A percentile compares a stretch with the other conserved stretches of the same genome.
These are phyloP conservation scores for Eupithecia dodoneata DNA, from an alignment of 2,888 invertebrate species.

Conservation along the genomic window DNA sequence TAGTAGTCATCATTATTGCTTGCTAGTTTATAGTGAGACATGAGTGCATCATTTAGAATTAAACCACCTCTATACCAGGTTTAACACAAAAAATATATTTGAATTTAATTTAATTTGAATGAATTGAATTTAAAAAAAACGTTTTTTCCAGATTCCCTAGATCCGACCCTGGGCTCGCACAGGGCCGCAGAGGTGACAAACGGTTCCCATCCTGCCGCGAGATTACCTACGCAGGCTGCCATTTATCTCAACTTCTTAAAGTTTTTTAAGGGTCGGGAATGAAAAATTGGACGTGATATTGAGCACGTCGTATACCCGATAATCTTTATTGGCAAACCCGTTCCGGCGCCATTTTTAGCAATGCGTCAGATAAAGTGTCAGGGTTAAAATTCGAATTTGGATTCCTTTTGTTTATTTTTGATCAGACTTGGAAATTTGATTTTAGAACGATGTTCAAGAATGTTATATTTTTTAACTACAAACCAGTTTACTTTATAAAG, in stretches of 20 bases:
- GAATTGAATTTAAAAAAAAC: too few relatives aligned
- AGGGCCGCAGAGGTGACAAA: conserved; percentile 39
- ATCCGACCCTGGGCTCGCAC: conserved; percentile 12
- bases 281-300: conserved; percentile 55
- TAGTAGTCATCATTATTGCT: too few relatives aligned
- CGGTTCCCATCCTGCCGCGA: conserved; percentile 37
- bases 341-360: conserved; percentile 34
- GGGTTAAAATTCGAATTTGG: conserved; percentile 19
- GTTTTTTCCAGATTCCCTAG: background rate
- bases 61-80: too few relatives aligned
- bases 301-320: conserved; percentile 48
- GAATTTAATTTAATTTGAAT: too few relatives aligned
- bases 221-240: conserved; percentile 39
- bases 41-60: too few relatives aligned
- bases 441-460: conserved; percentile 5
- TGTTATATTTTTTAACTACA: background rate
- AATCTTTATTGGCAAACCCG: conserved; percentile 51
- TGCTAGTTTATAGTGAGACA: too few relatives aligned
- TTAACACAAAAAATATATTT: too few relatives aligned
- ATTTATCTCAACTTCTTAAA: conserved; percentile 45
- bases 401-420: conserved; percentile 10
- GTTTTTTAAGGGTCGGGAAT: conserved; percentile 47
- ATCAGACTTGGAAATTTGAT: conserved; percentile 17
- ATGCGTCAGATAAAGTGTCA: conserved; percentile 30
- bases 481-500: background rate